A percentile compares a stretch with the other conserved stretches of the same genome.
Conservation (phyloP, 2,113 vertebrate species). For the Irena cyanogastra region DNA sequence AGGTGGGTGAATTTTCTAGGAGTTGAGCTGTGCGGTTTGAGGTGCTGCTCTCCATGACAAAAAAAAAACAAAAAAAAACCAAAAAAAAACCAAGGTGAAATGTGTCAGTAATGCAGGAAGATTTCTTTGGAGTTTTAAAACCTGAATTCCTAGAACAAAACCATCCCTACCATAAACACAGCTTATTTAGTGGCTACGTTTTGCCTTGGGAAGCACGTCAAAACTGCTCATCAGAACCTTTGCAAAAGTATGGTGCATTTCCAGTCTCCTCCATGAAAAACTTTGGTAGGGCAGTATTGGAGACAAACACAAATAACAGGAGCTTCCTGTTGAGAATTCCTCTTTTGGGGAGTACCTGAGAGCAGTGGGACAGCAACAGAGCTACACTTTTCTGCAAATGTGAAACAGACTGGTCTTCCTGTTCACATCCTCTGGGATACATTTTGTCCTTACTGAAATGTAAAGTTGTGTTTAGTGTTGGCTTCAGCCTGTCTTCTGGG, state of each 20-base stretch:
- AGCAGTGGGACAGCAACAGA: not conserved
- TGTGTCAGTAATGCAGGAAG: accelerated
- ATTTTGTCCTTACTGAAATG: not conserved
- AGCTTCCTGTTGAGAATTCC: not conserved
- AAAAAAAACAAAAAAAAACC: too few relatives aligned
- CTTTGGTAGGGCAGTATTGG: not conserved
- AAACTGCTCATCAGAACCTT: not conserved
- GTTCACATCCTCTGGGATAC: not conserved
- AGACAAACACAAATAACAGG: not conserved
- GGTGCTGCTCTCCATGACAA: not conserved
- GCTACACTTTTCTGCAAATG: not conserved
- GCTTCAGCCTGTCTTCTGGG: not conserved
- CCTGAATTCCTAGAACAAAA: not conserved
- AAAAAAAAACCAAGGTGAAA: not conserved
- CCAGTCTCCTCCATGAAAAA: not conserved
- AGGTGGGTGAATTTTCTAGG: not conserved
- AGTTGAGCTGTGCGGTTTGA: not conserved
- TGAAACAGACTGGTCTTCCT: not conserved
- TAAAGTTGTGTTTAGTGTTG: not conserved
- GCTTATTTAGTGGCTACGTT: not conserved
- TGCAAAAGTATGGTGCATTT: not conserved
- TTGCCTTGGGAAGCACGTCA: not conserved
- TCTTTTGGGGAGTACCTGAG: not conserved
- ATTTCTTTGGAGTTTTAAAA: not conserved
- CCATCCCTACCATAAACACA: not conserved